Evolutionary conservation across 2,113 vertebrate species (phyloP).

Genomic region (Scophthalmus maximus): DNA sequence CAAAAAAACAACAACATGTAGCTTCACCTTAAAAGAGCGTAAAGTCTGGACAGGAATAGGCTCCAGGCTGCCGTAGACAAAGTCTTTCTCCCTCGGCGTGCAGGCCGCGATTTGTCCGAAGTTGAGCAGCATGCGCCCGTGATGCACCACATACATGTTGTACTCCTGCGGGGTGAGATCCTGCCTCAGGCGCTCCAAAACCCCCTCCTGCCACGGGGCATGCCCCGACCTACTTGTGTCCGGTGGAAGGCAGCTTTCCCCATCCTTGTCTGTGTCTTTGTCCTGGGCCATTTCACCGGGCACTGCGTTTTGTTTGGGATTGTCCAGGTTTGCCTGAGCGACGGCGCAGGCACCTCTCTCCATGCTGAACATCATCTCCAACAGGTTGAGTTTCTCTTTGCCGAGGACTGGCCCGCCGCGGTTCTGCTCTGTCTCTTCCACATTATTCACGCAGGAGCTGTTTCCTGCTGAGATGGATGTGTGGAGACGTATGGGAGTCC

Average conservation of each 20-base stretch:
- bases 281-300: background rate
- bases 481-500: background rate
- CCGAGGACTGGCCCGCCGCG: background rate
- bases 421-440: background rate
- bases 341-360: slow-evolving; percentile 79
- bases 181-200: slow-evolving; percentile 88
- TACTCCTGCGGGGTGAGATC: slow-evolving; percentile 88
- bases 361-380: slow-evolving; percentile 92
- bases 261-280: slow-evolving; percentile 49
- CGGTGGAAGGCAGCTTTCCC: slow-evolving; percentile 75
- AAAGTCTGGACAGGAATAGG: slow-evolving; percentile 92
- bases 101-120: slow-evolving; percentile 93
- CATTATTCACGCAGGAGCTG: background rate
- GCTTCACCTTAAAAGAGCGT: slow-evolving; percentile 87
- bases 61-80: slow-evolving; percentile 91
- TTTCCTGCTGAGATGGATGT: background rate
- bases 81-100: slow-evolving; percentile 90
- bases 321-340: slow-evolving; percentile 58
- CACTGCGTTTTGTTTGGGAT: background rate
- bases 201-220: slow-evolving; percentile 85
- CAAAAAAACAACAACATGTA: background rate
- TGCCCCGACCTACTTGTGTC: slow-evolving; percentile 80
- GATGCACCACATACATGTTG: slow-evolving; percentile 84
- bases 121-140: slow-evolving; percentile 88
- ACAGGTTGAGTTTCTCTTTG: slow-evolving; percentile 76